Base-by-base conservation (phyloP, 2,888 invertebrate species). In the Callyntrura sp. region DNA sequence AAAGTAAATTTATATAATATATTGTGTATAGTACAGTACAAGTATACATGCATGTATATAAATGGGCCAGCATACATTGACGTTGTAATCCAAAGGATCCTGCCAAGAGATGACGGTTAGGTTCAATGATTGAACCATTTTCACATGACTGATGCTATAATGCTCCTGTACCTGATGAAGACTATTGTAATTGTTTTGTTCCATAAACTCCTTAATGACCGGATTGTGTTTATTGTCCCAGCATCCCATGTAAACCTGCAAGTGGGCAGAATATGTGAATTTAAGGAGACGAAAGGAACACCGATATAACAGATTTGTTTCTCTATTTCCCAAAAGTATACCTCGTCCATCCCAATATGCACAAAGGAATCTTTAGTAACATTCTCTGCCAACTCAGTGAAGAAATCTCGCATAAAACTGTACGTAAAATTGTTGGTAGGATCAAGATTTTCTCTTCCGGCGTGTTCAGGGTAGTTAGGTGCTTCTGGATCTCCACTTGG, bases 311-410 rank as follows among this genome's bases (percentile, higher is more conserved):
- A 57, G 11, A 43, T 23, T 17, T n/a, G n/a, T n/a, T n/a, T n/a
- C n/a, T n/a, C n/a, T n/a, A n/a, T n/a, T n/a, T n/a, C n/a, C n/a
- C n/a, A n/a, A n/a, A n/a, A n/a, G n/a, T n/a, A n/a, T 48, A 48
- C 20, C 51, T 99, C 99, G 94, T 99, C 99, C 2, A 98, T 98
- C 5, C 99, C 99, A 0, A 99, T 94, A 94, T 99, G 99, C 14
- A 98, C 94, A 94, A 97, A 98, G 90, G 96, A 94, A 93, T 98
- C 98, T 0, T 96, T 96, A 94, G 98, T 98, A 11, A 96, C 95
- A 35, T 95, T 94, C 0, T 68, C 12, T 2, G 94, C 94, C 0
- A 98, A 95, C 95, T 98, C 98, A n/a, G 94, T 94, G 92, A 98
- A 96, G 11, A 98, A 95, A 0, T 95, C 95, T 11, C 95, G 93